Base-by-base conservation (phyloP, 2,797 vertebrate genomes). In the Myotis daubentonii region DNA sequence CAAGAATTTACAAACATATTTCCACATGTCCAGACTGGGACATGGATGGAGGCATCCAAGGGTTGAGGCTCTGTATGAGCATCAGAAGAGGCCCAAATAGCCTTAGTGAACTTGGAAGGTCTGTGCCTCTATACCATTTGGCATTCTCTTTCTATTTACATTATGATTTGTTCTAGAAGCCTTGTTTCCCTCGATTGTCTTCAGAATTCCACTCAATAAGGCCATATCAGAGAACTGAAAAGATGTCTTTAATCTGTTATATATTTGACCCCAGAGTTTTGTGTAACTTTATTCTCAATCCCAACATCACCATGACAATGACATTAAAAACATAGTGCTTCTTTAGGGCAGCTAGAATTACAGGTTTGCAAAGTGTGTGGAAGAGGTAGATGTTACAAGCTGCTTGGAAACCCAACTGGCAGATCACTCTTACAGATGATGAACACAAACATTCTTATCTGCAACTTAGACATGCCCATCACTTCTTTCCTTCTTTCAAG, bases 1-100 rank as follows among this genome's bases (percentile, higher is more conserved):
- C 96, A 96, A 94, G 80, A 92, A 97, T 92, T 87, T 94, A 89
- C 23, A 72, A 94, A 94, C 92, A 94, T 80, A 96, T 96, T 96
- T 96, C 86, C 5, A 0, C 3, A 13, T 79, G 82, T 95, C 97
- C 97, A 93, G 82, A 62, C 49, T 44, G 74, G 83, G 47, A 78
- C 70, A 62, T 13, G 44, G 80, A 47, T n/a, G 49, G 82, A 83
- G 2, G 30, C 23, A 65, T 87, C 55, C 86, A 94, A 91, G 55
- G 23, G 44, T 55, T 49, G 20, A 78, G 38, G 33, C 12, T 94
- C 68, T 95, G 74, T 38, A 60, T 81, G 79, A 88, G 55, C 55
- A 49, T 86, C 30, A 78, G 79, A 91, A 82, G 66, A 86, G 44
- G 11, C 20, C 47, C 70, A 86, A 91, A 83, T 9, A 91, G 75